Evolutionary conservation across 2,113 vertebrate species (phyloP).

Genomic region (Turnix velox): DNA sequence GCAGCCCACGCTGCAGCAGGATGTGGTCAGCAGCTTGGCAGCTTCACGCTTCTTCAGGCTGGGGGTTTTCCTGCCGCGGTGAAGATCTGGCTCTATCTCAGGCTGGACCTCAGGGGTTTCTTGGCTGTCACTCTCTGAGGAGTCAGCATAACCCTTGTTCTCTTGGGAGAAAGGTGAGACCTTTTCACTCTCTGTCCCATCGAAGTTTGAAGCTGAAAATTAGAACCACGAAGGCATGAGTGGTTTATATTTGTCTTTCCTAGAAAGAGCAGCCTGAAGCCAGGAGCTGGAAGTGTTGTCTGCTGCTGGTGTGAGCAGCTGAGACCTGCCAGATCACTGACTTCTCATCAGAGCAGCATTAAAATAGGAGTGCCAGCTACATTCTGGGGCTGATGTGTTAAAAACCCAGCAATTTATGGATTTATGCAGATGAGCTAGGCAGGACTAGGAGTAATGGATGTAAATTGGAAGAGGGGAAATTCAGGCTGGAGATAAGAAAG

Average conservation of each 20-base stretch:
- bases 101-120: background rate
- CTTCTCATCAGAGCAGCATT: background rate
- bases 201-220: background rate
- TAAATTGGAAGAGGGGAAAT: too few relatives aligned
- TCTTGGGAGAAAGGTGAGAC: background rate
- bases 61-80: background rate
- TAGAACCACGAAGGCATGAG: background rate
- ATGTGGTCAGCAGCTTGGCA: background rate
- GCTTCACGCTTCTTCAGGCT: background rate
- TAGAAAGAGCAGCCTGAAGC: background rate
- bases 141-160: background rate
- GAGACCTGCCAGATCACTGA: background rate
- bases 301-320: background rate
- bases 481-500: too few relatives aligned
- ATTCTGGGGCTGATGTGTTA: accelerated
- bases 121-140: background rate
- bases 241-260: background rate
- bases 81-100: background rate
- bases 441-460: too few relatives aligned
- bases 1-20: conserved; percentile 70
- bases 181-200: background rate
- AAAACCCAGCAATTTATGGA: accelerated
- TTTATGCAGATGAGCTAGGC: background rate
- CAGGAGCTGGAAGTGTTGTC: background rate
- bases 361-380: accelerated